Percentiles rank a stretch among this genome's conserved stretches.
phyloP scores from a whole-genome alignment of 2,888 invertebrate genomes.

The Aradus depressus region DNA sequence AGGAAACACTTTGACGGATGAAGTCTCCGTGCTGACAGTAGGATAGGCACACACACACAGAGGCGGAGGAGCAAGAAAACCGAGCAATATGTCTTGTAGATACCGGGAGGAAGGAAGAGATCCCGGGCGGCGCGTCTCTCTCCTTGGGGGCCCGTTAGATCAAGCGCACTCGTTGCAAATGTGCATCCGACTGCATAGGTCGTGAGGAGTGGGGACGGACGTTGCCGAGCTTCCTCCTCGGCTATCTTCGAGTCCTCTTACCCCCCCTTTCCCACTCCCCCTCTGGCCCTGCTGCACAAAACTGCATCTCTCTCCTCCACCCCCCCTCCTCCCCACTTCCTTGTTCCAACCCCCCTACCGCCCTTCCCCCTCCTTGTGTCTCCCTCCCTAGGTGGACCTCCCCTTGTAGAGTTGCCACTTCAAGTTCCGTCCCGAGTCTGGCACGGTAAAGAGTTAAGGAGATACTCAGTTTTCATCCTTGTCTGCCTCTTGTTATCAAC shows the following conservation, averaged over 20 bases:
- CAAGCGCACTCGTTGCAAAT: slow-evolving; percentile 26
- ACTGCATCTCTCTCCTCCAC: slow-evolving; percentile 9
- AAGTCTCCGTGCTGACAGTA: too few species aligned
- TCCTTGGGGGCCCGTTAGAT: too few species aligned
- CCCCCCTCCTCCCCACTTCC: neutral
- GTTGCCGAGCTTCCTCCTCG: slow-evolving; percentile 11
- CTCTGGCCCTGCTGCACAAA: slow-evolving; percentile 22
- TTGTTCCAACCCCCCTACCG: slow-evolving; percentile 8
- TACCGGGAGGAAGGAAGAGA: too few species aligned
- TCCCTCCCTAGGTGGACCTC: neutral
- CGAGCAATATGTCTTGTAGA: too few species aligned
- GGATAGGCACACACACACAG: too few species aligned
- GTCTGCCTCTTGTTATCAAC: too few species aligned
- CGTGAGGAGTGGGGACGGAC: slow-evolving; percentile 9
- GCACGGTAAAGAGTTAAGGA: too few species aligned
- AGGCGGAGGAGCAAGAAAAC: too few species aligned
- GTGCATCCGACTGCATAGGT: slow-evolving; percentile 27
- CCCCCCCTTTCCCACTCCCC: slow-evolving; percentile 5
- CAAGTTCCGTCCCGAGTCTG: too few species aligned
- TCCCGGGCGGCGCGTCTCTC: too few species aligned
- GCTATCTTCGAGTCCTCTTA: neutral
- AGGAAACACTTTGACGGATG: too few species aligned
- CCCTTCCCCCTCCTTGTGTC: slow-evolving; percentile 11
- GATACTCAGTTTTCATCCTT: too few species aligned
- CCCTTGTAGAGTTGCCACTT: slow-evolving; percentile 1